These are phyloP conservation scores for Oscheius sp. DNA, from an alignment of 2,888 invertebrate species.

Conservation along the genomic window DNA sequence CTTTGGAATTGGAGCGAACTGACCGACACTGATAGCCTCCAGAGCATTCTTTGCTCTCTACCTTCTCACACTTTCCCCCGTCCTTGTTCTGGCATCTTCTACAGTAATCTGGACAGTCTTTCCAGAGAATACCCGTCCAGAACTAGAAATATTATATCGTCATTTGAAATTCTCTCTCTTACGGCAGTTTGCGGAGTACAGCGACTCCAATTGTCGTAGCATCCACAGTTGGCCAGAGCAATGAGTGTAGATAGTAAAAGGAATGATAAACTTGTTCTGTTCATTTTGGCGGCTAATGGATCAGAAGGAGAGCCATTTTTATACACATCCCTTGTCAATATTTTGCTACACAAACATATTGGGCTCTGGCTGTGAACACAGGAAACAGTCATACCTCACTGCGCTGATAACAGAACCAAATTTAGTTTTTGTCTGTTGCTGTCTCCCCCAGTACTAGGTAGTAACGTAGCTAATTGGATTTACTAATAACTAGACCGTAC, in stretches of 20 bases:
- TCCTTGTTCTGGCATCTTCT: not conserved
- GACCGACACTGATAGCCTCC: slow-evolving; percentile 12
- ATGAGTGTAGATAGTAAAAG: not conserved
- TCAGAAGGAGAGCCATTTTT: no score
- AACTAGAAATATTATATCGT: not conserved
- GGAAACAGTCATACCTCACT: no score
- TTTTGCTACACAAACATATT: no score
- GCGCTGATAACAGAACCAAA: no score
- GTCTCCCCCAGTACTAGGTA: no score
- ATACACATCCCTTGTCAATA: no score
- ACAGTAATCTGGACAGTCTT: slow-evolving; percentile 14
- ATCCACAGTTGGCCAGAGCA: not conserved
- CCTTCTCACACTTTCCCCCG: not conserved
- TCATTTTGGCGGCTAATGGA: no score
- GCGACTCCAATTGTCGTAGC: slow-evolving; percentile 6
- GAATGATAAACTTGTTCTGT: not conserved
- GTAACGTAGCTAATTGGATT: no score
- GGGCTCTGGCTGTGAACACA: no score
- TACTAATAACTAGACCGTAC: no score
- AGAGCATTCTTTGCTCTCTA: slow-evolving; percentile 14
- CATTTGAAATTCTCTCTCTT: not conserved
- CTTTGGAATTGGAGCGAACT: not conserved
- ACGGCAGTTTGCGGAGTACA: slow-evolving; percentile 18
- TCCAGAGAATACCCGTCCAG: slow-evolving; percentile 14
- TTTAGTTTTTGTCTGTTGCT: no score